Evolutionary conservation across 2,797 vertebrate genomes (phyloP), one percentile per base, ranked within the genome.

Genomic region (Chrosomus eos): DNA sequence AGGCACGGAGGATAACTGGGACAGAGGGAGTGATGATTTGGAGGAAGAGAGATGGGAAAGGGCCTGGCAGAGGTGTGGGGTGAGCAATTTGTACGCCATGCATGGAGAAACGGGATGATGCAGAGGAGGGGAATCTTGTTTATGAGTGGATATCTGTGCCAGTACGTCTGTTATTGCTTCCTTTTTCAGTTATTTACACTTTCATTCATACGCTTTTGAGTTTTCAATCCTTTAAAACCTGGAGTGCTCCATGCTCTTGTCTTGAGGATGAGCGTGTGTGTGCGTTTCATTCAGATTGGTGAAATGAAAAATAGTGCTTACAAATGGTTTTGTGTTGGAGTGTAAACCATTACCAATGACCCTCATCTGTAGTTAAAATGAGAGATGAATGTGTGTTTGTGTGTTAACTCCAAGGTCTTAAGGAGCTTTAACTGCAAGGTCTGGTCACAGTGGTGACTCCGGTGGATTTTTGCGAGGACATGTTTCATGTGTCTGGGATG

Each of bases 401-500:
- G 66, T 74, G 60, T 83, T 36, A 76, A 40, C 83, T 71, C 11
- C 13, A 33, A 43, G 19, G 31, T 73, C 62, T 87, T 83, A 43
- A 51, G 53, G 23, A 64, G 66, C 40, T 80, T 81, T 33, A 58
- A 18, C 9, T 48, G n/a, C 11, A 71, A 76, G 53, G 48, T 51
- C 51, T 78, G 43, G 8, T 80, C 33, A 78, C 40, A 71, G 48
- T 62, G 28, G 48, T 60, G 84, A 70, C 66, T 85, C 77, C 1
- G 38, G 23, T 80, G 89, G 84, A 76, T 91, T 93, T 91, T 91
- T 89, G 88, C 80, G 64, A 89, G 91, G 7, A 87, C 82, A 89
- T 88, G 90, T 88, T 87, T 83, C 86, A 83, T 91, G 91, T 88
- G 88, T 92, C 89, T 91, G 90, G 92, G 83, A 88, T 86, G 77